These are phyloP conservation scores for Megalopta genalis DNA, from an alignment of 1,140 invertebrate genomes.

Conservation along the genomic window DNA sequence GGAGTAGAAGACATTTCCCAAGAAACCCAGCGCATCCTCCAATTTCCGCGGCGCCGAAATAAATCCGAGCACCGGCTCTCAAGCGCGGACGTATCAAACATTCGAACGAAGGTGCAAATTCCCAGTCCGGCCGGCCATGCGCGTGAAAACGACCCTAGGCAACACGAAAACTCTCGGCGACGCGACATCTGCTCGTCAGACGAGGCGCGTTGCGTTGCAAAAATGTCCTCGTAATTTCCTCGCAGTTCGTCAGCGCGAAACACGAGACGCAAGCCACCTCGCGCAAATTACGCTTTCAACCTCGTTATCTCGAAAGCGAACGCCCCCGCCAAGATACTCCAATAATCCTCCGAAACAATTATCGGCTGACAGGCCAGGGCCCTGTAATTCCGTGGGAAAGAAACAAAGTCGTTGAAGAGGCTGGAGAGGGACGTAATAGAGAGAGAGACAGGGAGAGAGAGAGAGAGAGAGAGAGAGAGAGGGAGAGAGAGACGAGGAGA, in stretches of 20 bases:
- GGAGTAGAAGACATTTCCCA: too few species aligned
- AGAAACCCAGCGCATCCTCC: too few species aligned
- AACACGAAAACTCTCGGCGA: too few species aligned
- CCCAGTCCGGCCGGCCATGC: not conserved
- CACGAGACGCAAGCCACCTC: conserved; percentile 5
- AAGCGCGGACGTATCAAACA: too few species aligned
- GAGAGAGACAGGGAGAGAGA: too few species aligned
- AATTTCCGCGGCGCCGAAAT: too few species aligned
- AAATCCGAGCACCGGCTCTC: too few species aligned
- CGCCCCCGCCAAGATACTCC: conserved; percentile 36
- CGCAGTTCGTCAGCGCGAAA: conserved; percentile 23
- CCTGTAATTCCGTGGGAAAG: conserved; percentile 37
- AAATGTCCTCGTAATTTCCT: conserved; percentile 18
- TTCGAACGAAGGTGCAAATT: not conserved
- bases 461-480: too few species aligned
- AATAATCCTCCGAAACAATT: conserved; percentile 47
- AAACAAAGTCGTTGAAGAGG: conserved; percentile 32
- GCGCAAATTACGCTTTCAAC: conserved; percentile 40
- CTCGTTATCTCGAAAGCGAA: conserved; percentile 42
- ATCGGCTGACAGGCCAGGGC: conserved; percentile 28
- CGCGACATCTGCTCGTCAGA: conserved; percentile 2
- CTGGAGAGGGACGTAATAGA: too few species aligned
- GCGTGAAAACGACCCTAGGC: not conserved
- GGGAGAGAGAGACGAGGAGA: too few species aligned
- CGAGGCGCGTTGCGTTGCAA: not conserved